A percentile compares a stretch with the other conserved stretches of the same genome.
These are phyloP conservation scores for Halcyon badia DNA, from an alignment of 2,797 vertebrate genomes.

Conservation along the genomic window DNA sequence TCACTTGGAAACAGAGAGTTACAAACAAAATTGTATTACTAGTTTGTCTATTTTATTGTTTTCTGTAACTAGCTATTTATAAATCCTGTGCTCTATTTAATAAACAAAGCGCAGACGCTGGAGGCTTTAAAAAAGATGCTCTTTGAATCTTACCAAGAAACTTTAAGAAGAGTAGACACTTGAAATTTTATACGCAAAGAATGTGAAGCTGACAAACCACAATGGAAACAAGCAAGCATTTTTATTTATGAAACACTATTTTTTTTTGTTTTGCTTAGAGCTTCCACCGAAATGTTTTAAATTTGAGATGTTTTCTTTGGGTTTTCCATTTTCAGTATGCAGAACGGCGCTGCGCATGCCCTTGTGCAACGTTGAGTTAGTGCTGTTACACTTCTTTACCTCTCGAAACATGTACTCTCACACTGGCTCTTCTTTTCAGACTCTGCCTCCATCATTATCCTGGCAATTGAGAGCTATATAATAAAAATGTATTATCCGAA, in stretches of 20 bases:
- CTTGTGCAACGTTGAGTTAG: conserved; percentile 36
- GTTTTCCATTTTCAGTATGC: background rate
- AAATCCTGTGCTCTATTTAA: conserved; percentile 71
- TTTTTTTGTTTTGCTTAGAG: background rate
- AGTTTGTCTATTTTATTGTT: conserved; percentile 70
- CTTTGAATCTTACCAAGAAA: background rate
- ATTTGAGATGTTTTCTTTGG: background rate
- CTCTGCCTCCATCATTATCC: conserved; percentile 65
- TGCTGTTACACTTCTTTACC: conserved; percentile 44
- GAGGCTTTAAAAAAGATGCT: background rate
- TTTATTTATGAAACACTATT: conserved; percentile 28
- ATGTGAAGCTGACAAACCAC: background rate
- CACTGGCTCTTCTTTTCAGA: conserved; percentile 40
- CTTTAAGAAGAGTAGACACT: background rate
- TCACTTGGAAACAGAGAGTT: conserved; percentile 19
- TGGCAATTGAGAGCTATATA: conserved; percentile 39
- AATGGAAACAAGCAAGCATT: background rate
- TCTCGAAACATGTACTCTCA: conserved; percentile 14
- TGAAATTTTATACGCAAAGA: background rate
- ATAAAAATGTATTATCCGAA: conserved; percentile 42
- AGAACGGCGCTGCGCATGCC: background rate
- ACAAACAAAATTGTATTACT: conserved; percentile 41
- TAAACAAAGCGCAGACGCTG: background rate
- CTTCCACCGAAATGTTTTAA: conserved; percentile 23
- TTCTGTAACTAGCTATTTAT: conserved; percentile 64